A percentile compares a stretch with the other conserved stretches of the same genome.
These are phyloP conservation scores for Empis stercorea DNA, from an alignment of 2,888 invertebrate genomes.

Conservation along the genomic window DNA sequence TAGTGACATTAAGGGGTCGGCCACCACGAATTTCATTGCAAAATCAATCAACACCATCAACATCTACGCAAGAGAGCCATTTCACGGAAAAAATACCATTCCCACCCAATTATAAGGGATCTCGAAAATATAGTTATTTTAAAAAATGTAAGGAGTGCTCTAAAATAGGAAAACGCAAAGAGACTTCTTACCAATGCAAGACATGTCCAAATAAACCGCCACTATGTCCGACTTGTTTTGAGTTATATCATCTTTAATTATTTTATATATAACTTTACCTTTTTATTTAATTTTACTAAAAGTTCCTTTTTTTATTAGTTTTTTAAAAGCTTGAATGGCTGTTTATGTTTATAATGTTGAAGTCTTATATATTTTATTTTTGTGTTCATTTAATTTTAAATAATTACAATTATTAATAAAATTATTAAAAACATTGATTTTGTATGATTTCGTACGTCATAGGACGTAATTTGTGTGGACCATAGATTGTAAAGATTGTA, in stretches of 20 bases:
- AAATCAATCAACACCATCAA: not conserved
- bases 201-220: not conserved
- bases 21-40: not conserved
- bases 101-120: not conserved
- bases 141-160: not conserved
- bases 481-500: no score
- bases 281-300: no score
- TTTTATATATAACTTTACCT: no score
- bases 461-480: no score
- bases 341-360: no score
- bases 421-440: no score
- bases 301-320: no score
- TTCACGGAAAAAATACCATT: not conserved
- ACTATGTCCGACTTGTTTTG: not conserved
- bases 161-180: not conserved
- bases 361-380: no score
- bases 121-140: not conserved
- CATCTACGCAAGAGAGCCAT: not conserved
- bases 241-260: not conserved
- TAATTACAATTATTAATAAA: no score
- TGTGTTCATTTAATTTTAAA: no score
- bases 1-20: not conserved
- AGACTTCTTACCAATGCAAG: not conserved
- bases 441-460: no score
- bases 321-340: no score